Evolutionary conservation across 2,888 invertebrate species (phyloP), one percentile per base, ranked within the genome.

Genomic region (Oscheius onirici): DNA sequence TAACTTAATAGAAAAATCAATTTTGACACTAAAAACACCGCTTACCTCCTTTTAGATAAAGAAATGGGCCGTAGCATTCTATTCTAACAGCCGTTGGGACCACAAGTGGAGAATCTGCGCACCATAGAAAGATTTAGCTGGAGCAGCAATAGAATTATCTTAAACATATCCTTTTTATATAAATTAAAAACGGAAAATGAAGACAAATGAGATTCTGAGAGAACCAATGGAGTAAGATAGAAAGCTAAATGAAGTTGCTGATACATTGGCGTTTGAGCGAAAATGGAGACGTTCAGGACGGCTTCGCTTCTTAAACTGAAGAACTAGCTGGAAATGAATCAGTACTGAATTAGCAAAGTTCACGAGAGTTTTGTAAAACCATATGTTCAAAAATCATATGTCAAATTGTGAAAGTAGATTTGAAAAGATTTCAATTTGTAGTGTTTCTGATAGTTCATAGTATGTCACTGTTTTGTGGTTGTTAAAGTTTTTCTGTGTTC

Each of bases 1-100:
- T 22, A 43, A 41, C 58, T 58, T 5, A 6, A 34, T 34, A 8
- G 8, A 41, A 58, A 40, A 15, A 43, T 41, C 3, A 28, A 28
- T 13, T 13, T 52, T 17, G 6, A 6, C 6, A 3, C 28, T 41
- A 58, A 22, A 58, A 40, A 17, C 13, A 58, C 6, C 20, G 17
- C 17, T 41, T 40, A 58, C 58, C 41, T 43, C 20, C 58, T 58
- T 17, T 41, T 58, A n/a, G 58, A 40, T 17, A 58, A 22, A 17
- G 58, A 58, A 41, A 58, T 58, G 17, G 58, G 41, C 22, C 58
- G 40, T 41, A 58, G 43, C 58, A 58, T 58, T 43, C 41, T n/a
- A 5, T 8, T n/a, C 11, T 17, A 20, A 2, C 58, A 13, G 41
- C 41, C 40, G 17, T n/a, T n/a, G 15, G 58, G 41, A 58, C 58